Conservation (phyloP, 2,888 invertebrate species). For the Entomobrya proxima region DNA sequence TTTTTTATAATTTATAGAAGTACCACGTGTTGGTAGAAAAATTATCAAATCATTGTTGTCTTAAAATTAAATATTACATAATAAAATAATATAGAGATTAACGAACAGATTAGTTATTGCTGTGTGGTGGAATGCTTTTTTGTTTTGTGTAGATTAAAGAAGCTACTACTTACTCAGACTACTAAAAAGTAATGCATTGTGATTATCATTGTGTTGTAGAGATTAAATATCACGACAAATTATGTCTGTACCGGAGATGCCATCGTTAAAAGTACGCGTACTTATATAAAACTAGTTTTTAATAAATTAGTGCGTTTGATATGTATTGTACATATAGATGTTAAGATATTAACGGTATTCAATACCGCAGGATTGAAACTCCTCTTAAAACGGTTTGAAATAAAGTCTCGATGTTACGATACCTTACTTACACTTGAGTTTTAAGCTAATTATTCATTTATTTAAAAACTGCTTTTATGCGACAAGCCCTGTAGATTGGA, state of each 20-base stretch:
- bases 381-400: neutral
- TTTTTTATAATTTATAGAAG: constrained; percentile 60
- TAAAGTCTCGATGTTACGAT: constrained; percentile 42
- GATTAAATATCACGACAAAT: constrained; percentile 36
- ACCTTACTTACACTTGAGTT: constrained; percentile 15
- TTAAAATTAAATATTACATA: neutral
- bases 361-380: constrained; percentile 21
- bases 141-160: constrained; percentile 8
- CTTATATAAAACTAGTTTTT: neutral
- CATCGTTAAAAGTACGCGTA: constrained; percentile 1
- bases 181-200: constrained; percentile 39
- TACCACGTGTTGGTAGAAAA: constrained; percentile 28
- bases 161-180: constrained; percentile 23
- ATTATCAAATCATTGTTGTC: constrained; percentile 9
- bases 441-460: neutral
- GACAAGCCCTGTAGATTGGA: too few relatives aligned
- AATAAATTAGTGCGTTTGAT: constrained; percentile 28
- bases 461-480: neutral
- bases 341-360: constrained; percentile 27
- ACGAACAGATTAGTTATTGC: neutral
- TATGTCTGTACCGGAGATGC: neutral
- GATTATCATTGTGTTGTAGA: constrained; percentile 51
- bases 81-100: constrained; percentile 23
- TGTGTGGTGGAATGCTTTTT: constrained; percentile 28
- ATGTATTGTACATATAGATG: neutral